A percentile compares a stretch with the other conserved stretches of the same genome.
Conservation (phyloP, 2,888 invertebrate genomes). For the Pterobdella sp. region DNA sequence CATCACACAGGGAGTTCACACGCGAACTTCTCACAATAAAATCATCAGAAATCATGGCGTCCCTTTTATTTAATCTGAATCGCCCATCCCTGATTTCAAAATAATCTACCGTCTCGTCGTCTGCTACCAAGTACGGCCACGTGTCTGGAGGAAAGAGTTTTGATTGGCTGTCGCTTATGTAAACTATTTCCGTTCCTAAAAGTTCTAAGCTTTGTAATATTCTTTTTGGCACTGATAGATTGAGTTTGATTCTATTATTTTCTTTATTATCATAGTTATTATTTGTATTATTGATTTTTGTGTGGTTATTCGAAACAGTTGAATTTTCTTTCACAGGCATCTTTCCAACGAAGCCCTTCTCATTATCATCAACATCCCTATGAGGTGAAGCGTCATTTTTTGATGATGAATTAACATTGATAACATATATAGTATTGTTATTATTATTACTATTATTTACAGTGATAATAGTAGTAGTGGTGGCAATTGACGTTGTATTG, state of each 20-base stretch:
- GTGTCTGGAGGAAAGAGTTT: not conserved
- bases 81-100: not conserved
- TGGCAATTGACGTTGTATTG: not conserved
- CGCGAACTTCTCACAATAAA: not conserved
- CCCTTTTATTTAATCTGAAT: not conserved
- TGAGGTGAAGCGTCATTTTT: too few species aligned
- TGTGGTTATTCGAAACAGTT: too few species aligned
- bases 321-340: too few species aligned
- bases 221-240: too few species aligned
- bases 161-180: too few species aligned
- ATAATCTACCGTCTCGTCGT: not conserved
- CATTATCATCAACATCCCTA: too few species aligned
- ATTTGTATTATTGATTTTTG: too few species aligned
- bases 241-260: too few species aligned
- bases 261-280: too few species aligned
- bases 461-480: not conserved
- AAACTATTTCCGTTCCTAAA: too few species aligned
- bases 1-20: not conserved
- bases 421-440: not conserved
- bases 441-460: not conserved
- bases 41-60: not conserved
- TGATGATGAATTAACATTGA: not conserved
- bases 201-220: too few species aligned
- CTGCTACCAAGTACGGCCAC: not conserved
- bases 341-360: too few species aligned